Evolutionary conservation across 2,888 invertebrate species (phyloP), one percentile per base, ranked within the genome.

Genomic region (Electrophaes corylata): DNA sequence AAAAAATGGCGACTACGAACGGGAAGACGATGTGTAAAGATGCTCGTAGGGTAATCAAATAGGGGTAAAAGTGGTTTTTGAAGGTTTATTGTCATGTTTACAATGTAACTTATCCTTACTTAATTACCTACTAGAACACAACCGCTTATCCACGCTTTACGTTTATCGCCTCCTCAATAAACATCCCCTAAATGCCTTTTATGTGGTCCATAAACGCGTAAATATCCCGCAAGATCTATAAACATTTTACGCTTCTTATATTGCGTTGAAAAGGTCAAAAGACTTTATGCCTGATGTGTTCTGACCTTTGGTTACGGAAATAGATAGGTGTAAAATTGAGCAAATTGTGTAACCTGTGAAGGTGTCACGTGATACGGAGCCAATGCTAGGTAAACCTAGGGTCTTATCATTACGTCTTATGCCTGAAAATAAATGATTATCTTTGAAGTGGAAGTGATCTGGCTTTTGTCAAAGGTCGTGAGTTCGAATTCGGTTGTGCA

Each of bases 231-330:
- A 33, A 62, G 31, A 43, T 18, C 52, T 43, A 48, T 63, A 55
- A 64, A 66, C 63, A 31, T 59, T 61, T 63, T 57, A 63, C 60
- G 52, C 48, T 10, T 16, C 4, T 29, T 48, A 20, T 20, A 37
- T 54, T 37, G 33, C 31, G 39, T 43, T 39, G 16, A 20, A 58
- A 60, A 59, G 50, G 56, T 62, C 60, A 45, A 58, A 33, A 43
- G 23, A 54, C 40, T 53, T 35, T 46, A 52, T 12, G 31, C 39
- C 20, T 26, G n/a, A 19, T 23, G 14, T 40, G 57, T 6, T 50
- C 49, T 41, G 57, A 50, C 53, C 53, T 57, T 63, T 57, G 33
- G n/a, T 26, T 31, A 1, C 20, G 0, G 20, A 20, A 20, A 4
- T 3, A 20, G 5, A 5, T 20, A 20, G 20, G n/a, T n/a, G n/a